A percentile compares a stretch with the other conserved stretches of the same genome.
These are phyloP conservation scores for Pollenia amentaria DNA, from an alignment of 2,888 invertebrate genomes.

Conservation along the genomic window DNA sequence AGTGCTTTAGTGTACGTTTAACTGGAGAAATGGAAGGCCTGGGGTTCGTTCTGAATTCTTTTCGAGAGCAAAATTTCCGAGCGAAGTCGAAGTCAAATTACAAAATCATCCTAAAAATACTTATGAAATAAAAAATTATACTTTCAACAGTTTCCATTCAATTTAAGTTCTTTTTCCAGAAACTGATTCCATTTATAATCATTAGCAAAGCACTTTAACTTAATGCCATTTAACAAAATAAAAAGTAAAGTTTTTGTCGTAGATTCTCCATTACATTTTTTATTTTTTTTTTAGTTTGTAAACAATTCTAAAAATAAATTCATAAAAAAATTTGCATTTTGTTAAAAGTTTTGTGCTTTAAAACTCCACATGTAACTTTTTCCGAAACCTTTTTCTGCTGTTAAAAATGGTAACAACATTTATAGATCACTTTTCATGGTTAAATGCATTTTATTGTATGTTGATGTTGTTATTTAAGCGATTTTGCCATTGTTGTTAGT, in stretches of 20 bases:
- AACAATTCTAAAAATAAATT: background rate
- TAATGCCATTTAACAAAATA: background rate
- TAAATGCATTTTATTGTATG: slow-evolving; percentile 53
- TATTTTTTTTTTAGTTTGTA: background rate
- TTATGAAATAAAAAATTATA: too few relatives aligned
- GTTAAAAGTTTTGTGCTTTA: slow-evolving; percentile 2
- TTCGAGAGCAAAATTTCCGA: too few relatives aligned
- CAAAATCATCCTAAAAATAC: too few relatives aligned
- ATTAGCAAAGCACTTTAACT: background rate
- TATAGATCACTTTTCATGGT: slow-evolving; percentile 62
- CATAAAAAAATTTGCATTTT: slow-evolving; percentile 22
- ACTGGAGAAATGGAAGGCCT: too few relatives aligned
- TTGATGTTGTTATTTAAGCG: slow-evolving; percentile 9
- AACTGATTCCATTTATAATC: background rate
- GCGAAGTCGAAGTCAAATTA: too few relatives aligned
- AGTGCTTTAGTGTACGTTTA: too few relatives aligned
- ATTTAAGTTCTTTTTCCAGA: too few relatives aligned
- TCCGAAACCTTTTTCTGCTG: background rate
- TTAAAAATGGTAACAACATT: slow-evolving; percentile 28
- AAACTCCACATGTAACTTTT: slow-evolving; percentile 10
- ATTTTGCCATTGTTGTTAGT: slow-evolving; percentile 17
- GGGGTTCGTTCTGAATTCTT: too few relatives aligned
- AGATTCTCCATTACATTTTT: background rate
- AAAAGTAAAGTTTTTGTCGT: background rate
- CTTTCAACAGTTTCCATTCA: too few relatives aligned